Conservation (phyloP, 1,140 invertebrate genomes). For the Zelostemma sp. region DNA sequence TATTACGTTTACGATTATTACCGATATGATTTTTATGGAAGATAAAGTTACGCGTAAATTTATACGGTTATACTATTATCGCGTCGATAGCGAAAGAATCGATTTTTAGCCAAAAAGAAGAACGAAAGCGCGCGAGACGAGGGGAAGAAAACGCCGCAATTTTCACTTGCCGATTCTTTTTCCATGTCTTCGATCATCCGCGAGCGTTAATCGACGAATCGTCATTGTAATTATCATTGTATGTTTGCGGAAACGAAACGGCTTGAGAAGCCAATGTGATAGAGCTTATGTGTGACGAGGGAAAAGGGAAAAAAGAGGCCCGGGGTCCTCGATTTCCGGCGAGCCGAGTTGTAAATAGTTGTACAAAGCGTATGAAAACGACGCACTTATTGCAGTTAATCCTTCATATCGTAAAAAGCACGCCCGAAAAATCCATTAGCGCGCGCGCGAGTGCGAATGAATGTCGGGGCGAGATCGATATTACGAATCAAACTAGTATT, state of each 20-base stretch:
- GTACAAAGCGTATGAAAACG: slow-evolving; percentile 68
- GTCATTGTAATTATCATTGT: slow-evolving; percentile 16
- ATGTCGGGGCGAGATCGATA: slow-evolving; percentile 55
- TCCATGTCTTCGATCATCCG: slow-evolving; percentile 30
- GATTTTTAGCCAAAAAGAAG: slow-evolving; percentile 40
- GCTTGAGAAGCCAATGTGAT: slow-evolving; percentile 71
- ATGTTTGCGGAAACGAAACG: slow-evolving; percentile 49
- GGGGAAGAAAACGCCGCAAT: slow-evolving; percentile 12
- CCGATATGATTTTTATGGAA: slow-evolving; percentile 46
- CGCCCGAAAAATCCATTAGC: slow-evolving; percentile 41
- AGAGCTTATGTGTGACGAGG: slow-evolving; percentile 68
- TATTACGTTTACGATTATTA: slow-evolving; percentile 47
- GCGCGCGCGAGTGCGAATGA: slow-evolving; percentile 30
- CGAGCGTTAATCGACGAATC: slow-evolving; percentile 9
- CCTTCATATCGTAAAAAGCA: slow-evolving; percentile 53
- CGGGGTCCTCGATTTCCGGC: slow-evolving; percentile 25
- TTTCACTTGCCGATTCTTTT: slow-evolving; percentile 36
- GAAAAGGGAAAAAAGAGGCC: slow-evolving; percentile 37
- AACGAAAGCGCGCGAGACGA: neutral
- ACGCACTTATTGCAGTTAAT: slow-evolving; percentile 65
- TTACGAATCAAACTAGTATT: slow-evolving; percentile 68
- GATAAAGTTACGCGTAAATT: slow-evolving; percentile 47
- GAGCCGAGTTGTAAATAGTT: slow-evolving; percentile 60
- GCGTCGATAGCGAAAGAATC: slow-evolving; percentile 32
- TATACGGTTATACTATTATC: slow-evolving; percentile 45